These are phyloP conservation scores for Daktulosphaira vitifoliae DNA, from an alignment of 1,140 invertebrate species.

Conservation along the genomic window DNA sequence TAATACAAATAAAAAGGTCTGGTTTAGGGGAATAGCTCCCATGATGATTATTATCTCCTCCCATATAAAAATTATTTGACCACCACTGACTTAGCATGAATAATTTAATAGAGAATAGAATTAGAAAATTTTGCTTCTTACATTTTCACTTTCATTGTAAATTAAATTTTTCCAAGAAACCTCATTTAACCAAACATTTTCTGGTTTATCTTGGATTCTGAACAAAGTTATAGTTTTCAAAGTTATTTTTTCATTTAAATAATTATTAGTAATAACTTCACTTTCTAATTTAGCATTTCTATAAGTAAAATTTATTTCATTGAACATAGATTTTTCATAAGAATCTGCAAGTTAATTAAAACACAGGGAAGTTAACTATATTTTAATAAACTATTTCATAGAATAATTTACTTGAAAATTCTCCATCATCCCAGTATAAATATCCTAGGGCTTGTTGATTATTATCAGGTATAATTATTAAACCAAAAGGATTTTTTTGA, in stretches of 20 bases:
- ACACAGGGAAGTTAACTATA: too few species aligned
- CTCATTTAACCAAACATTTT: not conserved
- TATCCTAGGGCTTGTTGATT: conserved; percentile 43
- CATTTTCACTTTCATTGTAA: conserved; percentile 17
- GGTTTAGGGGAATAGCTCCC: too few species aligned
- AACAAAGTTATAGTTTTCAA: conserved; percentile 12
- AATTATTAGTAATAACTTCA: conserved; percentile 17
- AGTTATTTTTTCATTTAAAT: not conserved
- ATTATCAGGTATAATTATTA: conserved; percentile 45
- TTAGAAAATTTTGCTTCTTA: too few species aligned
- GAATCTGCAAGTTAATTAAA: too few species aligned
- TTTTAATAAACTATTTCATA: too few species aligned
- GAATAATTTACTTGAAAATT: conserved; percentile 38
- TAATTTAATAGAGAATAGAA: too few species aligned
- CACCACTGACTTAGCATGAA: too few species aligned
- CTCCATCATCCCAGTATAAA: conserved; percentile 51
- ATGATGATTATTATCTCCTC: too few species aligned
- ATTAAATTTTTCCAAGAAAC: not conserved
- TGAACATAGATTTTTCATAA: conserved; percentile 7
- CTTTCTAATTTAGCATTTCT: not conserved
- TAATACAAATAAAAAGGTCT: too few species aligned
- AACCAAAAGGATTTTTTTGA: conserved; percentile 46
- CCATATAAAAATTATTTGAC: too few species aligned
- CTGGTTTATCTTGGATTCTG: conserved; percentile 14
- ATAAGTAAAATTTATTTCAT: conserved; percentile 11